phyloP scores from a whole-genome alignment of 2,113 vertebrate species.

The Neomonachus schauinslandi region DNA sequence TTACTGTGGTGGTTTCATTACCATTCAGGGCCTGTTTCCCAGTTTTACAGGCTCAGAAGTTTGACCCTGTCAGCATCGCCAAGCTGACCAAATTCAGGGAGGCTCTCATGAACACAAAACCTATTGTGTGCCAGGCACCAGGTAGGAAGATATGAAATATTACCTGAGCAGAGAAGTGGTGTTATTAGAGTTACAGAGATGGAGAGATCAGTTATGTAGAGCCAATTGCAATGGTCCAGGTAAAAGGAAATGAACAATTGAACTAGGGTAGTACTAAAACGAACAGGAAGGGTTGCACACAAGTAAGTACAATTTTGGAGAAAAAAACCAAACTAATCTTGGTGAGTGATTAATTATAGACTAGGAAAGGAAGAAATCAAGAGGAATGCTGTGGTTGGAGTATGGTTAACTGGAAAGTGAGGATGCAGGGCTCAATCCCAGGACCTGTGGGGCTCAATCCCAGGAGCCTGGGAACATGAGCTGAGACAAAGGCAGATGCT shows the following conservation, averaged over 20 bases:
- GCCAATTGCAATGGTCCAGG: background rate
- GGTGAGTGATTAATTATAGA: background rate
- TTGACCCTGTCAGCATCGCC: background rate
- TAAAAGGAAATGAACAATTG: background rate
- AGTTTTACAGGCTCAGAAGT: background rate
- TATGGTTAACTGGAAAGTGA: background rate
- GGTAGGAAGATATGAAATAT: background rate
- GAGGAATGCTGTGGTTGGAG: too few relatives aligned
- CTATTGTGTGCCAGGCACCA: background rate
- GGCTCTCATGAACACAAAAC: background rate
- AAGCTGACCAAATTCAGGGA: background rate
- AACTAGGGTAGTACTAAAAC: background rate
- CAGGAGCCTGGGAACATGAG: background rate
- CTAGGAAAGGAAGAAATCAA: background rate
- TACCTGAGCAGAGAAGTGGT: background rate
- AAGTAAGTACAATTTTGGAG: background rate
- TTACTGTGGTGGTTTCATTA: background rate
- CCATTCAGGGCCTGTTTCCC: background rate
- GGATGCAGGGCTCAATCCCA: background rate
- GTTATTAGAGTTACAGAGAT: background rate
- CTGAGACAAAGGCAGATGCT: background rate
- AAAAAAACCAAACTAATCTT: background rate
- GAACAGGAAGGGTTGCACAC: background rate
- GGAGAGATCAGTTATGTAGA: background rate
- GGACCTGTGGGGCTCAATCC: background rate